Percentiles rank a stretch among this genome's conserved stretches.
phyloP scores from a whole-genome alignment of 2,113 vertebrate genomes.

The Prinia subflava region DNA sequence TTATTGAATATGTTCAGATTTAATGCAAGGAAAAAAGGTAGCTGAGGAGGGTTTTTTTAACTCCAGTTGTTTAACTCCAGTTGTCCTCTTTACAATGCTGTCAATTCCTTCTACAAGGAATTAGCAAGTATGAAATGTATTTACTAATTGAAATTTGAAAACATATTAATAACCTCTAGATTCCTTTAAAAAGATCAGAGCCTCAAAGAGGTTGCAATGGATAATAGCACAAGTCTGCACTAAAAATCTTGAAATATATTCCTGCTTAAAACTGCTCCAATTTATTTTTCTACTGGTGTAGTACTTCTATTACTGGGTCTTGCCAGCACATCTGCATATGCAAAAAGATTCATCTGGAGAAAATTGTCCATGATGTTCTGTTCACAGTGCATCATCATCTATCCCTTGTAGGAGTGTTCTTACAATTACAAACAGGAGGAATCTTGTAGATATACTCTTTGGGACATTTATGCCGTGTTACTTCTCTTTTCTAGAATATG shows the following conservation, averaged over 20 bases:
- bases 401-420: background rate
- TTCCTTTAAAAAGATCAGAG: background rate
- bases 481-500: background rate
- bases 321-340: background rate
- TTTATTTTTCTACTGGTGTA: background rate
- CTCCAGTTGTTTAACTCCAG: background rate
- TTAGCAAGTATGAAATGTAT: constrained; percentile 25
- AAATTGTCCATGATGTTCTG: background rate
- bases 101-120: constrained; percentile 11
- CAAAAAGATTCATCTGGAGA: background rate
- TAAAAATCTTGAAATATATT: background rate
- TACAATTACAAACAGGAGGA: background rate
- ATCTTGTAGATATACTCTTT: background rate
- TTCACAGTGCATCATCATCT: background rate
- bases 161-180: background rate
- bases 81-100: background rate
- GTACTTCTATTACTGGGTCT: background rate
- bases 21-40: background rate
- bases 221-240: background rate
- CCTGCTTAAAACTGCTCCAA: background rate
- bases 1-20: background rate
- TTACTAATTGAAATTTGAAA: constrained; percentile 22
- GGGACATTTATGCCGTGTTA: background rate
- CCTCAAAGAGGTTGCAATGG: background rate
- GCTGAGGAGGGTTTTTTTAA: background rate